A percentile compares a stretch with the other conserved stretches of the same genome.
Conservation (phyloP, 2,113 vertebrate genomes). For the Melanostigma gelatinosum region DNA sequence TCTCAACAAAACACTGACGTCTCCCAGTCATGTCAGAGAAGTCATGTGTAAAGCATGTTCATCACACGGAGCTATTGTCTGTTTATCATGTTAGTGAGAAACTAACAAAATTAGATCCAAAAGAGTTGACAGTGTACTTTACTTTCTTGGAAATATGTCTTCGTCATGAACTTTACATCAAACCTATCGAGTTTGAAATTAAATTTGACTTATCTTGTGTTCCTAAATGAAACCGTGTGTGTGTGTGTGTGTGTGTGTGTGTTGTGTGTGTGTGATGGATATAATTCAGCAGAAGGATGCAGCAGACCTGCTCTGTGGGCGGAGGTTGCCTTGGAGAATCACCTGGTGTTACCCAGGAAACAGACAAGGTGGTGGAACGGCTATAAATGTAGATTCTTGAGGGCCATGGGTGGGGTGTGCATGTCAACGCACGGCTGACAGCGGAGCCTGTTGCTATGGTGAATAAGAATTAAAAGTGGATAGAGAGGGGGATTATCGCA, state of each 20-base stretch:
- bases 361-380: conserved; percentile 59
- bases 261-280: not conserved
- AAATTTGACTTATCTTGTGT: conserved; percentile 18
- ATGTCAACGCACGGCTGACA: conserved; percentile 65
- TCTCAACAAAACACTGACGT: too few species aligned
- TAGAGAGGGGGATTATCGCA: conserved; percentile 41
- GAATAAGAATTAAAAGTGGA: conserved; percentile 51
- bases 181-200: conserved; percentile 28
- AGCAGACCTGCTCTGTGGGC: conserved; percentile 56
- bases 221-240: not conserved
- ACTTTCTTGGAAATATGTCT: conserved; percentile 7
- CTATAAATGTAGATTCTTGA: conserved; percentile 74
- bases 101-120: not conserved
- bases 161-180: conserved; percentile 35
- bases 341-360: conserved; percentile 79
- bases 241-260: not conserved
- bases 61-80: conserved; percentile 7
- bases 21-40: too few species aligned
- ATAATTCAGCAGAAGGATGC: conserved; percentile 18
- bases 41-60: not conserved
- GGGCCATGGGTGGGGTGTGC: conserved; percentile 47
- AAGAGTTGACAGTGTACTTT: not conserved
- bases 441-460: conserved; percentile 69
- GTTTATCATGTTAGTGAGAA: conserved; percentile 1
- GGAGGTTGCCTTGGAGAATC: conserved; percentile 72